Conservation (phyloP, 2,113 vertebrate species). For the Zosterops hypoxanthus region DNA sequence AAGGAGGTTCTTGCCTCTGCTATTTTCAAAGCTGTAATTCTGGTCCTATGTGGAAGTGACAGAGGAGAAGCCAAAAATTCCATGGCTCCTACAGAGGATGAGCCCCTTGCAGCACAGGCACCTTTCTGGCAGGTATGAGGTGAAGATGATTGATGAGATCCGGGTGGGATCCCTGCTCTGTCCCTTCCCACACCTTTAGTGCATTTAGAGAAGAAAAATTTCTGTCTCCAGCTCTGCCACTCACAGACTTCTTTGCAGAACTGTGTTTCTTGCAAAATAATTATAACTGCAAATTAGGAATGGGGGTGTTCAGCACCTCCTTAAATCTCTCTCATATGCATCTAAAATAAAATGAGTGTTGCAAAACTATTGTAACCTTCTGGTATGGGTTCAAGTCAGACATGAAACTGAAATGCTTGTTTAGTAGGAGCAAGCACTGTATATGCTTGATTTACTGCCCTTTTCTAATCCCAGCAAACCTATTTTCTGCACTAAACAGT, state of each 20-base stretch:
- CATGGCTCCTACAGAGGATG: neutral
- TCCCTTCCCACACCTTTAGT: neutral
- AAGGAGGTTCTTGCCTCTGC: neutral
- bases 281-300: constrained; percentile 64
- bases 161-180: neutral
- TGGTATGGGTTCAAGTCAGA: constrained; percentile 44
- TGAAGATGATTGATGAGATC: neutral
- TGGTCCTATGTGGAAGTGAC: neutral
- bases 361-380: constrained; percentile 52
- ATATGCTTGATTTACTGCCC: constrained; percentile 16
- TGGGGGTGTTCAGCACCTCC: constrained; percentile 61
- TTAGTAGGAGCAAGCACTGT: neutral
- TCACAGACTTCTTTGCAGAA: constrained; percentile 20
- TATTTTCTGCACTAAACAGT: constrained; percentile 5
- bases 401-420: neutral
- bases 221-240: neutral
- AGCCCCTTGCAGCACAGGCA: neutral
- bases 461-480: constrained; percentile 29
- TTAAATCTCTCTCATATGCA: constrained; percentile 33
- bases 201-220: neutral
- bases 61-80: neutral
- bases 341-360: constrained; percentile 47
- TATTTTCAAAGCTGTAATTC: neutral
- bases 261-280: constrained; percentile 54
- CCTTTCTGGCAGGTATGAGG: neutral